Base-by-base conservation (phyloP, 2,888 invertebrate genomes). In the Linnaemya vulpina region DNA sequence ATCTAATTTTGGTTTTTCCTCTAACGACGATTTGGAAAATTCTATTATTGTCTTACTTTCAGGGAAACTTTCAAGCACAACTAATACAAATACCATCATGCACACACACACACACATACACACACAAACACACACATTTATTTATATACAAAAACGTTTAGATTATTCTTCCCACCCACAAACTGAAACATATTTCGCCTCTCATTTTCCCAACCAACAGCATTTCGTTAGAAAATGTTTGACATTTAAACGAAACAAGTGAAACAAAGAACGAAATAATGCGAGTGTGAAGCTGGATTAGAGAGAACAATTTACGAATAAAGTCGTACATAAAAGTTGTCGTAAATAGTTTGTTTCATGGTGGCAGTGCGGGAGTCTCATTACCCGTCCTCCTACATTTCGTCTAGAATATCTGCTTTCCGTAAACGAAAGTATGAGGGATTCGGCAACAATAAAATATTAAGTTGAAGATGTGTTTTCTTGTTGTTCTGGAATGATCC, bases 161-260 rank as follows among this genome's bases (percentile, higher is more conserved):
- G 5, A 0, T 46, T 17, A n/a, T 5, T 20, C 22, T n/a, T 22
- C 0, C 49, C 20, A 13, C n/a, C 1, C n/a, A 51, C 17, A 58
- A 25, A 55, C 38, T 43, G n/a, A 43, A 43, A 43, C 43, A 43
- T 15, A 13, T 13, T 43, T 43, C 43, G 17, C 11, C 17, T n/a
- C 40, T 38, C 15, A 25, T 55, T 9, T 53, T 51, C 38, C 38
- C 15, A 8, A 9, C 30, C 20, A 30, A n/a, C 55, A 46, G 9
- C 11, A 51, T 40, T 53, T 40, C 40, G n/a, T 53, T 25, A 4
- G 17, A 75, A n/a, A 38, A 63, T 51, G 40, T 30, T n/a, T 40
- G 25, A 62, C 73, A 74, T 74, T 62, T 62, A 46, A 74, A 74
- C n/a, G 5, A 35, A 46, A 62, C 38, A 60, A 74, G 43, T 30